Evolutionary conservation across 1,140 invertebrate genomes (phyloP).

Genomic region (Fopius arisanus): DNA sequence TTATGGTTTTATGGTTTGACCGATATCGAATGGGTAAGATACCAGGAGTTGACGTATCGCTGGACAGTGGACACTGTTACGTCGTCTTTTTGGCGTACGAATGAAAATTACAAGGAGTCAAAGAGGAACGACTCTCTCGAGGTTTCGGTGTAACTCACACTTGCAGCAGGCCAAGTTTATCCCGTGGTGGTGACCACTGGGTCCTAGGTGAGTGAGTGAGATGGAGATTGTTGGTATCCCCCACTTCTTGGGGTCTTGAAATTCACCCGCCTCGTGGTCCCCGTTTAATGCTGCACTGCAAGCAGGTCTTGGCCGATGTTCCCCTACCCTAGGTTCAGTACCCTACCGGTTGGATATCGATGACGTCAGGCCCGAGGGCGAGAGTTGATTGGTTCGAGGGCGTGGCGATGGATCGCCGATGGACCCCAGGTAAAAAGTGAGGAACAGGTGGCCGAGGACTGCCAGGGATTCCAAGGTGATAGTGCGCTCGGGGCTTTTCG

Average conservation of each 20-base stretch:
- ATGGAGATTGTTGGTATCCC: background rate
- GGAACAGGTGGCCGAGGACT: background rate
- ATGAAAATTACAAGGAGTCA: conserved; percentile 24
- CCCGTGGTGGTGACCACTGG: background rate
- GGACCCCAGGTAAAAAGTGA: conserved; percentile 4
- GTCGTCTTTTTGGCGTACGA: conserved; percentile 2
- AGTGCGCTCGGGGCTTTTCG: background rate
- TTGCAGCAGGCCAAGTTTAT: background rate
- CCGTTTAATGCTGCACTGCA: background rate
- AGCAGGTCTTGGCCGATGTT: background rate
- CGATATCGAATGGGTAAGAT: background rate
- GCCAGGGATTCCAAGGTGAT: background rate
- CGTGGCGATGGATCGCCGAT: background rate
- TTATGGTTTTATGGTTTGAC: too few species aligned
- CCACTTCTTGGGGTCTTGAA: conserved; percentile 2
- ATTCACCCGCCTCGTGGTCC: conserved; percentile 10
- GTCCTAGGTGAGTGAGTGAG: conserved; percentile 7
- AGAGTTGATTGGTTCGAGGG: conserved; percentile 10
- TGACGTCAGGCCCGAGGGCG: conserved; percentile 9
- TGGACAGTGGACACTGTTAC: conserved; percentile 22
- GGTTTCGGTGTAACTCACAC: conserved; percentile 2
- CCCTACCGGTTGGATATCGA: conserved; percentile 9
- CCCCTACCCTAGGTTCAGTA: conserved; percentile 5
- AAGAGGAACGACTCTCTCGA: conserved; percentile 2
- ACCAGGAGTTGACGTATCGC: conserved; percentile 1